Evolutionary conservation across 2,888 invertebrate species (phyloP).

Genomic region (Amphipoea oculea): DNA sequence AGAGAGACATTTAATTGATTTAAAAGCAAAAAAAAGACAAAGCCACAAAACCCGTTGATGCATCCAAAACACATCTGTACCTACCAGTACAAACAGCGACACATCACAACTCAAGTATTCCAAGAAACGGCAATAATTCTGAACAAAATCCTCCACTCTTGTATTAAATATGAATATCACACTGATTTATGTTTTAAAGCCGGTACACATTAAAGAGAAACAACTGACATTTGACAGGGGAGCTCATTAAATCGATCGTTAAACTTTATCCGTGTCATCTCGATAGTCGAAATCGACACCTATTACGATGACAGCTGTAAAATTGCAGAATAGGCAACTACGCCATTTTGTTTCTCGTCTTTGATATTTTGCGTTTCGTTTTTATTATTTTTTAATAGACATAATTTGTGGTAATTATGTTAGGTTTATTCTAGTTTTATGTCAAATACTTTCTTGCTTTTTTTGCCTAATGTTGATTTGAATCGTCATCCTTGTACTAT

Average conservation of each 20-base stretch:
- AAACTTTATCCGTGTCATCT: conserved; percentile 60
- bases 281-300: conserved; percentile 64
- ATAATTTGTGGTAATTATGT: conserved; percentile 41
- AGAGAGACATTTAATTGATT: neutral
- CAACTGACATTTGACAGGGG: conserved; percentile 75
- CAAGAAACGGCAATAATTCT: conserved; percentile 83
- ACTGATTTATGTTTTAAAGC: conserved; percentile 79
- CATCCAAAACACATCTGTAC: conserved; percentile 61
- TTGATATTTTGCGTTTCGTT: conserved; percentile 31
- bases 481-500: too few species aligned
- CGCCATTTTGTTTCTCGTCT: conserved; percentile 19
- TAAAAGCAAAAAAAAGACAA: neutral
- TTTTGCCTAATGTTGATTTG: conserved; percentile 2
- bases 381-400: conserved; percentile 45
- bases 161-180: conserved; percentile 85
- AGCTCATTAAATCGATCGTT: conserved; percentile 66
- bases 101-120: conserved; percentile 80
- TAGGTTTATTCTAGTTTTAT: conserved; percentile 35
- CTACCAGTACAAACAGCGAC: conserved; percentile 67
- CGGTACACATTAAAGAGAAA: conserved; percentile 68
- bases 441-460: conserved; percentile 15
- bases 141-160: conserved; percentile 77
- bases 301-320: conserved; percentile 45
- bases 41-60: neutral
- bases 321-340: conserved; percentile 44